Evolutionary conservation across 2,797 vertebrate species (phyloP).

Genomic region (Oreochromis mossambicus): DNA sequence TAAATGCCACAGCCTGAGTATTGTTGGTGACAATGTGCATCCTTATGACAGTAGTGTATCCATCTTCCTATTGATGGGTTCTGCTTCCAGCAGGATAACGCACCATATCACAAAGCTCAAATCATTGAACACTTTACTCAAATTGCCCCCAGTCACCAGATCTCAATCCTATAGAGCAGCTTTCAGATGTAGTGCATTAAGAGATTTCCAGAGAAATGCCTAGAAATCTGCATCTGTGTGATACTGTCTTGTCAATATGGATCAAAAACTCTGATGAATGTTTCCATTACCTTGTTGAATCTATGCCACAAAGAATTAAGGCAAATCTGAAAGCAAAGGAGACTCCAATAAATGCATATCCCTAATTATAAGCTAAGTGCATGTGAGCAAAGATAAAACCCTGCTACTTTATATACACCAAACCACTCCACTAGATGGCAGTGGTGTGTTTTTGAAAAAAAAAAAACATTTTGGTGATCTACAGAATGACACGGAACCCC

Average conservation of each 20-base stretch:
- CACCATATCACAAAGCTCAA: background rate
- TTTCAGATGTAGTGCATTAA: background rate
- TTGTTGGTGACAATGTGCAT: background rate
- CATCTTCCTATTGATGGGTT: background rate
- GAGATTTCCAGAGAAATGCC: fast-evolving
- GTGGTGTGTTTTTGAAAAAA: background rate
- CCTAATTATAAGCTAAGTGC: fast-evolving
- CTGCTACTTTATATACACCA: background rate
- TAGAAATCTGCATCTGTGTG: background rate
- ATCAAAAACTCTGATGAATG: background rate
- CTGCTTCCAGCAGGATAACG: background rate
- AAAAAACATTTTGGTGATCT: fast-evolving
- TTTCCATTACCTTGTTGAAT: background rate
- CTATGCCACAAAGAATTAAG: background rate
- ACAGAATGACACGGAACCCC: background rate
- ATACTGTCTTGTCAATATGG: background rate
- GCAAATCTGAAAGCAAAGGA: background rate
- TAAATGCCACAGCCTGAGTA: background rate
- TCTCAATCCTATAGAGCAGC: background rate
- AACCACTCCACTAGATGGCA: conserved; percentile 60
- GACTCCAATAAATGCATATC: background rate
- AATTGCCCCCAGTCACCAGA: background rate
- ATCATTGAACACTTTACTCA: background rate
- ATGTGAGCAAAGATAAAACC: background rate
- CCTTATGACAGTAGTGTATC: background rate